Evolutionary conservation across 2,113 vertebrate species (phyloP), one percentile per base, ranked within the genome.

Genomic region (Argyrosomus japonicus): DNA sequence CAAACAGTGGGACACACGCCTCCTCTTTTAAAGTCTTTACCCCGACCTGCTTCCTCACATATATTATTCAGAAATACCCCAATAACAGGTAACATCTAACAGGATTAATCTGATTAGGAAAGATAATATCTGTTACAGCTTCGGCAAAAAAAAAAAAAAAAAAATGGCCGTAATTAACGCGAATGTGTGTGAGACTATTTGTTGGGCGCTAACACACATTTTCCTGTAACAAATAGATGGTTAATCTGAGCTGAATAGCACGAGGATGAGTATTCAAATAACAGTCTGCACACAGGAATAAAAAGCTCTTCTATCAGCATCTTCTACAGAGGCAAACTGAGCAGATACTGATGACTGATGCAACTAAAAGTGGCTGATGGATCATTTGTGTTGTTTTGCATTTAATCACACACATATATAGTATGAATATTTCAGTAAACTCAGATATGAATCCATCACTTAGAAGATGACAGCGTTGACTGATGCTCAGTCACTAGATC

Each of bases 381-480:
- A 80, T 80, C 50, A 25, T 58, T 43, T 61, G 32, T 27, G 62
- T 40, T 68, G 56, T 72, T 7, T 63, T 57, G 64, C 19, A 23
- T 75, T 61, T 83, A 73, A 73, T 40, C 45, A 47, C 21, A 50
- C 32, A 69, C 27, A 48, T 40, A 40, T 40, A 40, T 4, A 43
- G 50, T 18, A 15, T 68, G 60, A 78, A 36, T 54, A 36, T 70
- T 69, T 58, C 43, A 25, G 48, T 10, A 6, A 61, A 54, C 25
- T 29, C 61, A 84, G 65, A 70, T 79, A 18, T 36, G 27, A 51
- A 61, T 76, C 60, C 62, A 50, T 74, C 61, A 50, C 50, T 86
- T 71, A 74, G 23, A 54, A 70, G 27, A 63, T 75, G 70, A 60
- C 68, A 53, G 67, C 17, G 40, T 43, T 54, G 74, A 64, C 63